A percentile compares a stretch with the other conserved stretches of the same genome.
These are phyloP conservation scores for Pantherophis guttatus DNA, from an alignment of 2,113 vertebrate genomes.

Conservation along the genomic window DNA sequence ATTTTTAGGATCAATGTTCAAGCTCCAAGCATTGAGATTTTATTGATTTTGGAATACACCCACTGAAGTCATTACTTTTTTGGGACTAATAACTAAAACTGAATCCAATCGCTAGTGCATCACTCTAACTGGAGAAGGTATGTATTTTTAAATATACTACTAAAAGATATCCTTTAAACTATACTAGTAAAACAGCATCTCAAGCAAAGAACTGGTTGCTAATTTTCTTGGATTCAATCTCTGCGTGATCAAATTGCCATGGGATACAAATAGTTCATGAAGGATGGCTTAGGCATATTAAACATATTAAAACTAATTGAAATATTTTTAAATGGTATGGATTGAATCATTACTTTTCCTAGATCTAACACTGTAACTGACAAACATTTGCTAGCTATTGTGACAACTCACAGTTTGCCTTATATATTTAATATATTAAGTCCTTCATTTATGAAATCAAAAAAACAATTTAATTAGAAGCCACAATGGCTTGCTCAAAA, in stretches of 20 bases:
- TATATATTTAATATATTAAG: background rate
- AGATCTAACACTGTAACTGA: background rate
- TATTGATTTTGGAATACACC: background rate
- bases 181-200: background rate
- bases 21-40: background rate
- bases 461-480: slow-evolving; percentile 13
- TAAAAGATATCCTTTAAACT: background rate
- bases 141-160: background rate
- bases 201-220: background rate
- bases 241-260: background rate
- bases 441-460: slow-evolving; percentile 21
- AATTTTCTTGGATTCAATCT: background rate
- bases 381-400: background rate
- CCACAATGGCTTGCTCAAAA: background rate
- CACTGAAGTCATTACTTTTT: background rate
- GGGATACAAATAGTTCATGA: background rate
- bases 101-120: background rate
- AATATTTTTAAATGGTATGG: background rate
- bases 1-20: background rate
- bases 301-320: background rate
- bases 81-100: background rate
- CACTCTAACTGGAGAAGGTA: background rate
- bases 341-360: background rate
- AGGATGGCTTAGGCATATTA: background rate
- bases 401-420: background rate